A percentile compares a stretch with the other conserved stretches of the same genome.
These are phyloP conservation scores for Cecropterus lyciades DNA, from an alignment of 1,140 invertebrate species.

Conservation along the genomic window DNA sequence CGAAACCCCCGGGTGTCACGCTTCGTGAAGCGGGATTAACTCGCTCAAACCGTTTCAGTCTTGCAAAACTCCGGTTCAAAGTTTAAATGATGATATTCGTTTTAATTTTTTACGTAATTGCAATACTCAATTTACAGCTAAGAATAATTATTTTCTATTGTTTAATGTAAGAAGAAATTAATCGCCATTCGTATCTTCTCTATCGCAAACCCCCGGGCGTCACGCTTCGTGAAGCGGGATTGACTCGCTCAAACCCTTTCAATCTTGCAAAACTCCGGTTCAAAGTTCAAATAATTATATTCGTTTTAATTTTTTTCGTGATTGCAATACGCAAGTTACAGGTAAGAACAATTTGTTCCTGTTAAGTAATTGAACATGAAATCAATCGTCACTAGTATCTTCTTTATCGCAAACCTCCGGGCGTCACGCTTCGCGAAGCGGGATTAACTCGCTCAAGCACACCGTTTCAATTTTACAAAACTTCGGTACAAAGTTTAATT, in stretches of 20 bases:
- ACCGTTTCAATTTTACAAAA: no score
- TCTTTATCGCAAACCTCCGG: no score
- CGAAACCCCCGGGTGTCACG: conserved; percentile 46
- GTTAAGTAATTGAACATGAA: no score
- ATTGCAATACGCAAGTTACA: no score
- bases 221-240: conserved; percentile 35
- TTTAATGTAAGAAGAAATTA: conserved; percentile 40
- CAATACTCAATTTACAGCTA: background rate
- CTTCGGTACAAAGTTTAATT: no score
- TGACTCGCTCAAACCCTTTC: conserved; percentile 6
- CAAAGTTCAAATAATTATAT: background rate
- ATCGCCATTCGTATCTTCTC: conserved; percentile 41
- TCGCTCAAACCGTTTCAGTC: conserved; percentile 8
- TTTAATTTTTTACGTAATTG: background rate
- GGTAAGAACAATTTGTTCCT: no score
- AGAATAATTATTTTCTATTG: no score
- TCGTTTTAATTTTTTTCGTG: no score
- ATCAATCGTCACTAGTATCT: no score
- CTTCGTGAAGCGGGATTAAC: conserved; percentile 19
- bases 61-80: background rate
- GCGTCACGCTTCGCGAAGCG: no score
- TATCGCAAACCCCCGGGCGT: conserved; percentile 41
- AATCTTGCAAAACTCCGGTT: background rate
- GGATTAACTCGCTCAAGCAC: no score
- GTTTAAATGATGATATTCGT: background rate